A percentile compares a stretch with the other conserved stretches of the same genome.
These are phyloP conservation scores for Patiria pectinifera DNA, from an alignment of 53 echinoderm and acorn worm genomes.

Conservation along the genomic window DNA sequence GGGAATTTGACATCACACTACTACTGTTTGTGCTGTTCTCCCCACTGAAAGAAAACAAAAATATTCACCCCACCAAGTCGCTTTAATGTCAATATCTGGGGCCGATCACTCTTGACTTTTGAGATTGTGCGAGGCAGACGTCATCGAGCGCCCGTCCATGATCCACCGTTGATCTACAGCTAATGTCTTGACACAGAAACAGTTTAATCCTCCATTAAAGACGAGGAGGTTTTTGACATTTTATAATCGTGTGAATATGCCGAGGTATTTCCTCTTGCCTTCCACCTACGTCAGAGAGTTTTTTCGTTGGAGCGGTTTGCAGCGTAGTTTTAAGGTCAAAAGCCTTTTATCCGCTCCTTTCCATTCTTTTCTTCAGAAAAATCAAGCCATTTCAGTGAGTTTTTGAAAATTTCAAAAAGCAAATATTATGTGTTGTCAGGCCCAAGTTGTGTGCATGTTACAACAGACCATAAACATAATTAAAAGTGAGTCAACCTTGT, in stretches of 20 bases:
- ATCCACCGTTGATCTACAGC: conserved; percentile 9
- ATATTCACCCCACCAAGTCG: background rate
- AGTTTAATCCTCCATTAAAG: conserved; percentile 16
- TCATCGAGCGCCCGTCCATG: conserved; percentile 22
- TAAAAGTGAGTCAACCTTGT: no score
- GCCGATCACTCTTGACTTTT: background rate
- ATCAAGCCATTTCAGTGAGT: no score
- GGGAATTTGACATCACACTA: background rate
- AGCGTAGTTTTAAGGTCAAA: background rate
- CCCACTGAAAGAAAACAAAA: background rate
- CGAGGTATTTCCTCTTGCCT: background rate
- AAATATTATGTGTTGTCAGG: no score
- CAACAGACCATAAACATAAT: no score
- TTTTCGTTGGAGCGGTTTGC: background rate
- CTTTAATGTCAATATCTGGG: conserved; percentile 1
- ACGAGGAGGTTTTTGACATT: background rate
- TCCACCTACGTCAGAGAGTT: background rate
- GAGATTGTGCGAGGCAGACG: background rate
- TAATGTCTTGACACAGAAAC: conserved; percentile 38
- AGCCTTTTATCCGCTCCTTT: background rate
- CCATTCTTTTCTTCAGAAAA: background rate
- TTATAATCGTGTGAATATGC: background rate
- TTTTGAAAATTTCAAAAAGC: no score
- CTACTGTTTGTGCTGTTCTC: no score
- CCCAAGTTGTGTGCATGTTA: no score